phyloP scores from a whole-genome alignment of 2,113 vertebrate species.

The Puffinus mauretanicus region DNA sequence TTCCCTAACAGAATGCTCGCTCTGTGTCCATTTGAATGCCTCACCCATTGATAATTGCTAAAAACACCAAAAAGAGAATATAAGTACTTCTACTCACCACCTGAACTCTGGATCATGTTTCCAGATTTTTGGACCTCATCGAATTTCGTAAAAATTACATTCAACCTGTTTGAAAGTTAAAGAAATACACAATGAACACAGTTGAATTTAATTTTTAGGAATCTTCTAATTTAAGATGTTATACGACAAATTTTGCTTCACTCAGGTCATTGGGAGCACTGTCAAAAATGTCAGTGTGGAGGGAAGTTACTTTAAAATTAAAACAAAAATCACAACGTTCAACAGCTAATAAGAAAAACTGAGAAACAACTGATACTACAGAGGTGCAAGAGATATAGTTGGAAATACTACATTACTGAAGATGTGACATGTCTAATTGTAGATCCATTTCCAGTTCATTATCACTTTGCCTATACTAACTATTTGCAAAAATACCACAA shows the following conservation, averaged over 20 bases:
- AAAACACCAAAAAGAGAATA: not conserved
- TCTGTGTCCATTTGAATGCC: not conserved
- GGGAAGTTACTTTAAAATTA: not conserved
- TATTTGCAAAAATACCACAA: not conserved
- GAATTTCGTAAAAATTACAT: conserved; percentile 98
- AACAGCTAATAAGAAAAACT: not conserved
- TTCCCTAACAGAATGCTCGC: not conserved
- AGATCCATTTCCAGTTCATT: not conserved
- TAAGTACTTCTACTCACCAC: conserved; percentile 79
- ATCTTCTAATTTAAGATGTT: not conserved
- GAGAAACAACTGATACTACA: not conserved
- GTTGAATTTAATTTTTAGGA: not conserved
- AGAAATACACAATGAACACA: not conserved
- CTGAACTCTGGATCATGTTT: conserved; percentile 90
- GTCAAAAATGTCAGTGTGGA: not conserved
- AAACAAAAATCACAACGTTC: not conserved
- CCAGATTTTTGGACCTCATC: conserved; percentile 98
- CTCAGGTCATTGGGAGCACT: not conserved
- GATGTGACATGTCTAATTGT: not conserved
- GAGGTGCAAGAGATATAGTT: not conserved
- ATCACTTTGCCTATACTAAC: not conserved
- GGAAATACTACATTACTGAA: not conserved
- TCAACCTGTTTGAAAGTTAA: conserved; percentile 82
- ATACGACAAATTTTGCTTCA: not conserved
- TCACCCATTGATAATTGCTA: not conserved